Evolutionary conservation across 1,140 invertebrate species (phyloP), one percentile per base, ranked within the genome.

Genomic region (Drosophila setifemur): DNA sequence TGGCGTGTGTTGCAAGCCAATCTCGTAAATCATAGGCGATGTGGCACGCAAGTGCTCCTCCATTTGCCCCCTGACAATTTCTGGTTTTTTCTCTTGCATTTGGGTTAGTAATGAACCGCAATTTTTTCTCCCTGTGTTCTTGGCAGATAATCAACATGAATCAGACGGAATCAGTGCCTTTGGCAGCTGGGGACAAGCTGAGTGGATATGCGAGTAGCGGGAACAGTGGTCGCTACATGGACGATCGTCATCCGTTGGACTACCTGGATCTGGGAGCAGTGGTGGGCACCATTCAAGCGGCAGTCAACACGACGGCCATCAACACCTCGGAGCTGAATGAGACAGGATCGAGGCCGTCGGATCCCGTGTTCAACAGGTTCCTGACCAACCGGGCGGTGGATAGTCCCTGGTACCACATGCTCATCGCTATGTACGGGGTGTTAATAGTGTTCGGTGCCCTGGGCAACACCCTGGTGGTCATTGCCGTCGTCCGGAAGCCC

Each of bases 381-480:
- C 90, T 93, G 3, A 90, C 90, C 28, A 96, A 95, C 83, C 91
- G 93, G 60, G 93, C 93, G 8, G 92, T 96, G 12, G 93, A 94
- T 61, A 93, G 93, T 57, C 92, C 92, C 0, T 93, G 93, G 9
- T 93, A 94, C 81, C 92, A 93, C 14, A 79, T 92, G 1, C 92
- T 97, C 0, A 94, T 96, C 19, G 90, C 92, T 0, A 93, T 94
- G 69, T 97, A 96, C 90, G 91, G 93, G 1, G 87, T 95, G 6
- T 91, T 97, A 21, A 96, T 97, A 53, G 90, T 95, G 2, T 93
- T 96, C 45, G 96, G 96, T 4, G 93, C 95, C 6, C 90, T 94
- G 40, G 96, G 96, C 19, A 97, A 97, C 90, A 93, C 93, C 11
- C 91, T 97, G 4, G 96, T 97, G 49, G 95, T 96, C 68, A 92